Evolutionary conservation across 2,113 vertebrate species (phyloP).

Genomic region (Leucoraja erinaceus): DNA sequence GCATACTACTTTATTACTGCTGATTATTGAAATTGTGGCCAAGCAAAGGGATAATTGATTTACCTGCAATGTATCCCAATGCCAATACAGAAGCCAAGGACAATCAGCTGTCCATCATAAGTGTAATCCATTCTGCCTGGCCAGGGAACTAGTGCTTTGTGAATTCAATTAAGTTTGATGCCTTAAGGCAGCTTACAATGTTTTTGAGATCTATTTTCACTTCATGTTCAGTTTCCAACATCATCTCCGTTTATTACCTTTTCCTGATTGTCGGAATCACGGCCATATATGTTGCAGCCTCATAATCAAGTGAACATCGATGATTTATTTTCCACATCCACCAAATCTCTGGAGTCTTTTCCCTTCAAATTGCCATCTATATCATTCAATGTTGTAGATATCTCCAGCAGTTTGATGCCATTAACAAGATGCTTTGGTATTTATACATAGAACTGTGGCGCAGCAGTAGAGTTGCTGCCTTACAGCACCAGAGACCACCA

Average conservation of each 20-base stretch:
- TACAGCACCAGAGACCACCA: too few relatives aligned
- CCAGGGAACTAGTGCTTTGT: neutral
- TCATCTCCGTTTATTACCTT: neutral
- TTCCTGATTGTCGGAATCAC: neutral
- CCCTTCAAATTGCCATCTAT: neutral
- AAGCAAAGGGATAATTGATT: neutral
- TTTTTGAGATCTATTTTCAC: neutral
- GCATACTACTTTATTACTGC: neutral
- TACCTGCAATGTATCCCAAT: neutral
- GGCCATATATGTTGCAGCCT: neutral
- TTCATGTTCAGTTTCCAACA: neutral
- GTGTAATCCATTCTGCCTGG: neutral
- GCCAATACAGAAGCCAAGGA: neutral
- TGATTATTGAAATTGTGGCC: neutral
- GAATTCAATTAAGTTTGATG: conserved; percentile 16
- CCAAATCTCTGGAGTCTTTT: neutral
- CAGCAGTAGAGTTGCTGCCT: too few relatives aligned
- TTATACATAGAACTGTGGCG: too few relatives aligned
- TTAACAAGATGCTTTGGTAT: neutral
- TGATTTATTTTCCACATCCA: neutral
- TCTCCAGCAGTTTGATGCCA: neutral
- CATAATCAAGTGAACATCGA: neutral
- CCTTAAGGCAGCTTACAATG: conserved; percentile 1
- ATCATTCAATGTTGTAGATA: neutral
- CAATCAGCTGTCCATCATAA: neutral